Base-by-base conservation (phyloP, 2,888 invertebrate species). In the Drepanosiphum platanoidis region DNA sequence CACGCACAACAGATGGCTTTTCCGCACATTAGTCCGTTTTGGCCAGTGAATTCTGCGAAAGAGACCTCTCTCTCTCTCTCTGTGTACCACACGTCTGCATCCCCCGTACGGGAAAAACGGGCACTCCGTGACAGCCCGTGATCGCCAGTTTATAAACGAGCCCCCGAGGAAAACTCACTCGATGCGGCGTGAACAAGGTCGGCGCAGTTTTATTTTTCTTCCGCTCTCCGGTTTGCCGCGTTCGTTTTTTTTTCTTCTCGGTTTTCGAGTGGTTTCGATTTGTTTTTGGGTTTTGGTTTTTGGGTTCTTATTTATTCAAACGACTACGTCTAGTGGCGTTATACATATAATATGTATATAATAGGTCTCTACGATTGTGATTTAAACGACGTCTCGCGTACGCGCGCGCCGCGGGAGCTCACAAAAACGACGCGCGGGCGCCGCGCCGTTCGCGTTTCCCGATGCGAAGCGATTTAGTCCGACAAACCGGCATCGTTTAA, bases 1-100 rank as follows among this genome's bases (percentile, higher is more conserved):
- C 42, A 66, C 32, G 32, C 64, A 64, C 42, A 82, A 61, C 82
- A 82, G 82, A 82, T 82, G 82, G 82, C 82, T 74, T 74, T 82
- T 82, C 72, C 72, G 32, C 82, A 32, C 72, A 64, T 72, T 72
- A 74, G 72, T 64, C 82, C 42, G 64, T 61, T 72, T 64, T 61
- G 72, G 32, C 34, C 82, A 34, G 64, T 82, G 74, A 74, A 81
- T 58, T 46, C 32, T 46, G 34, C 32, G n/a, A 68, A 68, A 42
- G 68, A 15, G 22, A n/a, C 22, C 2, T 32, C 27, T 18, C 18
- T 77, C 30, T 42, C 30, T 39, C 61, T 61, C 27, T 61, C 61
- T 39, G 1, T 36, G 1, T 30, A 68, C 18, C 22, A 68, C 34
- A 22, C 1, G 5, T 13, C 2, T 30, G 3, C 64, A 27, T 27